Evolutionary conservation across 2,113 vertebrate genomes (phyloP).

Genomic region (Marmota monax): DNA sequence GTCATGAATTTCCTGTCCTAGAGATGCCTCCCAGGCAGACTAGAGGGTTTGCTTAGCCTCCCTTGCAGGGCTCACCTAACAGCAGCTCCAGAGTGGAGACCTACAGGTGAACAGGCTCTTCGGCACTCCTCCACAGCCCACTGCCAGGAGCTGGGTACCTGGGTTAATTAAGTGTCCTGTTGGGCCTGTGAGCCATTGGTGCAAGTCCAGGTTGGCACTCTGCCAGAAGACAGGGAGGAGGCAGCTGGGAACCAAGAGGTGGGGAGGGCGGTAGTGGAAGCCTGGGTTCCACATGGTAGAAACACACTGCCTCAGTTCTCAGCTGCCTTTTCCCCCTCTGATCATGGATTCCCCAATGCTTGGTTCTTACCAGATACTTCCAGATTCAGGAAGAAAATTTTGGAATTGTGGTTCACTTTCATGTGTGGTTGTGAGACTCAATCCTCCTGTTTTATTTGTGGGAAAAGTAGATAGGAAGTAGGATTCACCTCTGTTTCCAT

Average conservation of each 20-base stretch:
- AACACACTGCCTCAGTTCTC: background rate
- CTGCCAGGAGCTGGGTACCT: background rate
- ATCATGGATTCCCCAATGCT: background rate
- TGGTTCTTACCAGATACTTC: background rate
- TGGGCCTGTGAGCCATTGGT: background rate
- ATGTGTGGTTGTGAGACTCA: background rate
- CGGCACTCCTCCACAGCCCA: background rate
- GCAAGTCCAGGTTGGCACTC: background rate
- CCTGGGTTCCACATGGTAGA: rapidly evolving
- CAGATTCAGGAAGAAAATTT: background rate
- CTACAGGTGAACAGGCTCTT: rapidly evolving
- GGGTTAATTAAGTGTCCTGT: background rate
- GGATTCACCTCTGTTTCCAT: background rate
- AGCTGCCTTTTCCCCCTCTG: rapidly evolving
- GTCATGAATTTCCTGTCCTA: background rate
- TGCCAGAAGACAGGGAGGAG: background rate
- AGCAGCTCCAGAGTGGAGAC: background rate
- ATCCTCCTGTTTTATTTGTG: background rate
- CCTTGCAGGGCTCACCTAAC: no score
- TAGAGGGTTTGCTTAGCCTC: background rate
- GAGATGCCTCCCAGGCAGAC: background rate
- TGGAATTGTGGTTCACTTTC: background rate
- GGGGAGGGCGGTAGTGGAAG: background rate
- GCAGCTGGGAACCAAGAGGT: background rate
- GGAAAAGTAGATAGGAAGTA: background rate